These are phyloP conservation scores for Cercocebus atys DNA, from an alignment of 2,113 vertebrate genomes.

Conservation along the genomic window DNA sequence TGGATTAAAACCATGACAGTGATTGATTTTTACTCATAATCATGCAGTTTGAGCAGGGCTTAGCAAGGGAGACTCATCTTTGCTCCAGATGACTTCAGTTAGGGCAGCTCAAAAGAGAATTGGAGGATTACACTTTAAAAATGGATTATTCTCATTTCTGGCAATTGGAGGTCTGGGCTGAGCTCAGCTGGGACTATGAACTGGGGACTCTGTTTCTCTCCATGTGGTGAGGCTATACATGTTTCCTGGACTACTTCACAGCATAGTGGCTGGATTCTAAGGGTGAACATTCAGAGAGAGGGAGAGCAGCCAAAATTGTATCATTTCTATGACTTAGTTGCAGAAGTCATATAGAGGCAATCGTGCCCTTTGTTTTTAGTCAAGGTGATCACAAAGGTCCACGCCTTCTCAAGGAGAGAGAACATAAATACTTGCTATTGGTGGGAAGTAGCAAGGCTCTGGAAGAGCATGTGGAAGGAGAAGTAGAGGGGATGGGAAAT, in stretches of 20 bases:
- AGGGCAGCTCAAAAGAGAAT: neutral
- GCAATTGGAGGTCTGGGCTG: neutral
- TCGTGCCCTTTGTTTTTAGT: neutral
- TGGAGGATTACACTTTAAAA: neutral
- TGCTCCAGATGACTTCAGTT: neutral
- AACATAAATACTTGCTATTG: neutral
- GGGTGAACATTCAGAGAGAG: neutral
- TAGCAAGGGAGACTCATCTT: neutral
- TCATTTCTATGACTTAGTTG: neutral
- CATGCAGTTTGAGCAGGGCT: neutral
- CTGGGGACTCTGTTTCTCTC: neutral
- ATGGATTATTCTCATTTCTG: neutral
- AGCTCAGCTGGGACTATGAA: neutral
- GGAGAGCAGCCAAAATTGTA: neutral
- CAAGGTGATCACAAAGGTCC: neutral
- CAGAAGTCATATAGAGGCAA: neutral
- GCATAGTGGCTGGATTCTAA: neutral
- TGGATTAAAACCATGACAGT: neutral
- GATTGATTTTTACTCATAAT: neutral
- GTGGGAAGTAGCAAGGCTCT: neutral
- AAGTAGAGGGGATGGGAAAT: neutral
- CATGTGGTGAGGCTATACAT: neutral
- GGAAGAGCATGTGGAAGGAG: neutral
- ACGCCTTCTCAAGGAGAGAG: neutral
- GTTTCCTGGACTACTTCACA: neutral